Evolutionary conservation across 2,888 invertebrate genomes (phyloP).

Genomic region (Heterodera filipjevi): DNA sequence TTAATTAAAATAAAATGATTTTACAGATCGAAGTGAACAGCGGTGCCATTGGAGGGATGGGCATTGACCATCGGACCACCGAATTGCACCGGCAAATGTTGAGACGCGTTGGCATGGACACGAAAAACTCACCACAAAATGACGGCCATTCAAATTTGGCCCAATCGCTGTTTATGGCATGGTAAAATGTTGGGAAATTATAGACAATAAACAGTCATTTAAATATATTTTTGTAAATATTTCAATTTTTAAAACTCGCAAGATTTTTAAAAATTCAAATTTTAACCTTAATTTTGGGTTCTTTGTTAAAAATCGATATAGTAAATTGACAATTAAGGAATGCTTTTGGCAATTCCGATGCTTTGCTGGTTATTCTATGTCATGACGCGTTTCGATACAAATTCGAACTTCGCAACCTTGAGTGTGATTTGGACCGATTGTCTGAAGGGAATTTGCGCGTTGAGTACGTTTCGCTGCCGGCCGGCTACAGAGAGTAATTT

Average conservation of each 20-base stretch:
- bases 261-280: too few species aligned
- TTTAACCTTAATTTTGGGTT: too few species aligned
- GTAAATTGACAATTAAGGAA: not conserved
- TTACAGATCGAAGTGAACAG: not conserved
- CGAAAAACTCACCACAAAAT: not conserved
- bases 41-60: not conserved
- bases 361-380: not conserved
- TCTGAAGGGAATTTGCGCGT: not conserved
- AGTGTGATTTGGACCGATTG: not conserved
- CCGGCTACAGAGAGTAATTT: not conserved
- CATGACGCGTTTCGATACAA: not conserved
- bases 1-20: not conserved
- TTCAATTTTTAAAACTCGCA: not conserved
- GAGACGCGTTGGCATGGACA: not conserved
- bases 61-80: not conserved
- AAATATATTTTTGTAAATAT: too few species aligned
- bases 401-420: not conserved
- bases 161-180: slow-evolving; percentile 4
- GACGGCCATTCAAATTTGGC: not conserved
- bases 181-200: not conserved
- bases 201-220: not conserved
- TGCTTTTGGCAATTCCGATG: not conserved
- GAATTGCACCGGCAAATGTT: not conserved
- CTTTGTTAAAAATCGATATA: too few species aligned
- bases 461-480: not conserved